Evolutionary conservation across 2,113 vertebrate genomes (phyloP).

Genomic region (Pseudorhombus dupliciocellatus): DNA sequence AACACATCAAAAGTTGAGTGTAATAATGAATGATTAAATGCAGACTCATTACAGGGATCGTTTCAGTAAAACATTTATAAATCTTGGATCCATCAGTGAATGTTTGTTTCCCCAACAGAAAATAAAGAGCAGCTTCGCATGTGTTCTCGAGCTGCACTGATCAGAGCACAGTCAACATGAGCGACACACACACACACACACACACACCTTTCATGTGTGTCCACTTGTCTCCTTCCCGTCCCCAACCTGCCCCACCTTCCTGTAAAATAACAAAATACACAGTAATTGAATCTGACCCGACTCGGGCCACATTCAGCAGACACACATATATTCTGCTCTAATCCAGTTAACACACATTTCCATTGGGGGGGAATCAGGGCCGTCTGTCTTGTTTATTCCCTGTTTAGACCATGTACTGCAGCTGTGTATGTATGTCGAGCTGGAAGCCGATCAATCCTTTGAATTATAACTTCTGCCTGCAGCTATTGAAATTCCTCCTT

Average conservation of each 20-base stretch:
- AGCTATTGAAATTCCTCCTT: slow-evolving; percentile 11
- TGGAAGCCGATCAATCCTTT: slow-evolving; percentile 30
- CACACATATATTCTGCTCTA: slow-evolving; percentile 1
- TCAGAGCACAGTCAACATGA: slow-evolving; percentile 35
- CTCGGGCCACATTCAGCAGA: slow-evolving; percentile 17
- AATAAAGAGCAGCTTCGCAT: slow-evolving; percentile 29
- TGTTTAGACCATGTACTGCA: neutral
- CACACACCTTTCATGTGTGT: slow-evolving; percentile 8
- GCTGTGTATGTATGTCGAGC: slow-evolving; percentile 4
- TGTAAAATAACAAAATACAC: slow-evolving; percentile 9
- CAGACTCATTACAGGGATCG: slow-evolving; percentile 19
- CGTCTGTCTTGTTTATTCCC: slow-evolving; percentile 11
- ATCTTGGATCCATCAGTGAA: slow-evolving; percentile 20
- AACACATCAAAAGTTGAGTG: slow-evolving; percentile 61
- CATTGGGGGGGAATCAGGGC: slow-evolving; percentile 8
- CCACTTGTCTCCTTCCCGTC: slow-evolving; percentile 13
- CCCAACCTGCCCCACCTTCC: slow-evolving; percentile 14
- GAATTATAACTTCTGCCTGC: slow-evolving; percentile 32
- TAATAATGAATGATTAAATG: slow-evolving; percentile 48
- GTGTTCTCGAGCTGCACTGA: slow-evolving; percentile 31
- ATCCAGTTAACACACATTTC: slow-evolving; percentile 36
- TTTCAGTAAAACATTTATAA: slow-evolving; percentile 15
- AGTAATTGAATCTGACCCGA: slow-evolving; percentile 45
- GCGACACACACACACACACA: slow-evolving; percentile 5
- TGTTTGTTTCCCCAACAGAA: slow-evolving; percentile 31